Conservation (phyloP, 2,797 vertebrate species). For the Benthosema pterotum region DNA sequence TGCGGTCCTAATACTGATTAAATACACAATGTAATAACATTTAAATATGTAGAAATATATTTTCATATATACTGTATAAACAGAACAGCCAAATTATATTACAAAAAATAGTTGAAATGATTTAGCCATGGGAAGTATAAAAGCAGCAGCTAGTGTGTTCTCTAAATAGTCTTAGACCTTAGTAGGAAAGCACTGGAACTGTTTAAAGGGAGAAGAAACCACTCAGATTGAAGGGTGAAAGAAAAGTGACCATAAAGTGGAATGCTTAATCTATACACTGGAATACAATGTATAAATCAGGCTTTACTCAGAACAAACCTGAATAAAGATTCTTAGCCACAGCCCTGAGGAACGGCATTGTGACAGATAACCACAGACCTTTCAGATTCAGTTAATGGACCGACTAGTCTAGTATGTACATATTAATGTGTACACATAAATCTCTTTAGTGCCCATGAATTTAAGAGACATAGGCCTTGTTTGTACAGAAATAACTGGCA, state of each 20-base stretch:
- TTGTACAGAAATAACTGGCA: slow-evolving; percentile 27
- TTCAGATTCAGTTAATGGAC: slow-evolving; percentile 47
- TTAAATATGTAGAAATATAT: slow-evolving; percentile 78
- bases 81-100: slow-evolving; percentile 60
- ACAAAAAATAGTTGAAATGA: slow-evolving; percentile 69
- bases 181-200: slow-evolving; percentile 15
- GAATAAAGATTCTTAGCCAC: slow-evolving; percentile 26
- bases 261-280: no score
- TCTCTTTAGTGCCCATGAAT: slow-evolving; percentile 20
- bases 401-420: slow-evolving; percentile 24
- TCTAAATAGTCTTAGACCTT: slow-evolving; percentile 16
- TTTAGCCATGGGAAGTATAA: slow-evolving; percentile 37
- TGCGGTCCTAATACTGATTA: slow-evolving; percentile 84
- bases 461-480: slow-evolving; percentile 28
- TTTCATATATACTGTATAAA: slow-evolving; percentile 71
- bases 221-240: slow-evolving; percentile 2
- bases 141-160: slow-evolving; percentile 56
- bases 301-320: slow-evolving; percentile 1
- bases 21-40: slow-evolving; percentile 85
- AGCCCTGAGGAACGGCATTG: slow-evolving; percentile 44
- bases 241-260: neutral
- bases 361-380: slow-evolving; percentile 26
- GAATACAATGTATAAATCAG: no score
- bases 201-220: neutral
- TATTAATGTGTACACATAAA: slow-evolving; percentile 24